Evolutionary conservation across 2,888 invertebrate species (phyloP).

Genomic region (Clostera curtula): DNA sequence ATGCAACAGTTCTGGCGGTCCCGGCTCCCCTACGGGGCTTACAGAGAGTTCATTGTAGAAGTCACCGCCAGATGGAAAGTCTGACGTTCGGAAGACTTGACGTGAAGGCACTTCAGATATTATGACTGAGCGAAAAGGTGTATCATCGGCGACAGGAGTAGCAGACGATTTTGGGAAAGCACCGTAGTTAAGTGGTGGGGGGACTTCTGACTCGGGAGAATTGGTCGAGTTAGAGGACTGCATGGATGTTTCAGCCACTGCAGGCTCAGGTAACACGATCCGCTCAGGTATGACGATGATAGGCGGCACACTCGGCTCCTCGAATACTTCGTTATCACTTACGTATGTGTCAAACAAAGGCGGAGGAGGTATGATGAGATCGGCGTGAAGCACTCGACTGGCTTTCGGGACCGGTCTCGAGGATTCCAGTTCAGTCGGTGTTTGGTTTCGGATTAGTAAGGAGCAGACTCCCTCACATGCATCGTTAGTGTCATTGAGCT

Average conservation of each 20-base stretch:
- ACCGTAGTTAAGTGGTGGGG: slow-evolving; percentile 65
- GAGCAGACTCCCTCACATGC: slow-evolving; percentile 60
- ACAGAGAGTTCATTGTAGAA: slow-evolving; percentile 48
- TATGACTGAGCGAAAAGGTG: slow-evolving; percentile 34
- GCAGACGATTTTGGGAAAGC: slow-evolving; percentile 45
- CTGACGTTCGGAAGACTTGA: slow-evolving; percentile 49
- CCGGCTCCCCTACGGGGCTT: slow-evolving; percentile 51
- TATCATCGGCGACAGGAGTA: slow-evolving; percentile 19
- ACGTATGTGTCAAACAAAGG: slow-evolving; percentile 63
- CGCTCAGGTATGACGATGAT: slow-evolving; percentile 58
- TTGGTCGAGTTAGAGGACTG: slow-evolving; percentile 59
- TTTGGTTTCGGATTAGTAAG: slow-evolving; percentile 58
- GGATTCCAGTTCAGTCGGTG: slow-evolving; percentile 42
- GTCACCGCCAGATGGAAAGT: slow-evolving; percentile 38
- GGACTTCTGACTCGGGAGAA: slow-evolving; percentile 55
- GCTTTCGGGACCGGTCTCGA: slow-evolving; percentile 43
- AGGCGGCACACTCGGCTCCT: slow-evolving; percentile 41
- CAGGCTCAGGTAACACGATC: slow-evolving; percentile 53
- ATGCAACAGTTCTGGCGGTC: slow-evolving; percentile 56
- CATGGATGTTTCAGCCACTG: slow-evolving; percentile 62
- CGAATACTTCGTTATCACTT: slow-evolving; percentile 47
- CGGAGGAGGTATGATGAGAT: slow-evolving; percentile 68
- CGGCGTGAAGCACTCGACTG: slow-evolving; percentile 53
- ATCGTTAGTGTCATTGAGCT: slow-evolving; percentile 55
- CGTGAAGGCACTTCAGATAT: slow-evolving; percentile 52